Conservation (phyloP, 2,797 vertebrate genomes). For the Antrozous pallidus region DNA sequence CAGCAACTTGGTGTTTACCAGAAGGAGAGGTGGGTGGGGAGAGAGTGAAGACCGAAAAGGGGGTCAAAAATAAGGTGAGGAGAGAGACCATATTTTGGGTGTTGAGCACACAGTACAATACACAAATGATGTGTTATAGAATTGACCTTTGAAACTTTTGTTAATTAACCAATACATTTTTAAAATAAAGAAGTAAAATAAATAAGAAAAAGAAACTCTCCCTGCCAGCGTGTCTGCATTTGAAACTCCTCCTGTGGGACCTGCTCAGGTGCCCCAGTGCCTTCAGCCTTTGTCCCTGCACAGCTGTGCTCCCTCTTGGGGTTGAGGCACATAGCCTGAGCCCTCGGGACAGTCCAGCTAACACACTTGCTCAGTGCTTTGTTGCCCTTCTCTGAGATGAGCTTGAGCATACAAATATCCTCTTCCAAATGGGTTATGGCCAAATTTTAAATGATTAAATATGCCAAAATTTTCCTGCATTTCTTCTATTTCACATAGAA, state of each 20-base stretch:
- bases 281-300: background rate
- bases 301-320: background rate
- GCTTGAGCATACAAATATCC: background rate
- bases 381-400: background rate
- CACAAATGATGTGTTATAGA: background rate
- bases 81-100: background rate
- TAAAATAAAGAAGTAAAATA: background rate
- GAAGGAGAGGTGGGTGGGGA: background rate
- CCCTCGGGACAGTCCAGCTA: background rate
- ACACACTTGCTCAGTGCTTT: background rate
- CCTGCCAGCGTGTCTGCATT: background rate
- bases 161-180: background rate
- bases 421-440: background rate
- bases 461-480: slow-evolving; percentile 11
- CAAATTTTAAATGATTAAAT: slow-evolving; percentile 12
- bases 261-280: background rate
- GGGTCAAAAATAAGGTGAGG: background rate
- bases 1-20: background rate
- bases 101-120: background rate
- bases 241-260: background rate
- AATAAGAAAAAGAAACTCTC: background rate
- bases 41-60: background rate
- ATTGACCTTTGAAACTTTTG: background rate
- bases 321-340: background rate
- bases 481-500: background rate